Conservation (phyloP, 92 coral and sea anemone genomes). For the Pocillopora meandrina region DNA sequence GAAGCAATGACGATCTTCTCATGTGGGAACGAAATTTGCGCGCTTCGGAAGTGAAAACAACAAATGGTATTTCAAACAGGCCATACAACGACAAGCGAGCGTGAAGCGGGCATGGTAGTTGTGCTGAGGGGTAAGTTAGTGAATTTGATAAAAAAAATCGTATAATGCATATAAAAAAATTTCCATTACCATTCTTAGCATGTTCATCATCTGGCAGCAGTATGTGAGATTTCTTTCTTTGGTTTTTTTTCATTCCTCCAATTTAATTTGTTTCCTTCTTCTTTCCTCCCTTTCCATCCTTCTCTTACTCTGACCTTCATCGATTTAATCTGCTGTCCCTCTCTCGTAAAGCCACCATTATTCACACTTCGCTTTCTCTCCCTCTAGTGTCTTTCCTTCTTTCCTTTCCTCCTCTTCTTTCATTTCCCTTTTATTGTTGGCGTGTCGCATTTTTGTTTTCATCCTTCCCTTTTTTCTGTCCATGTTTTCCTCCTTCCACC, state of each 20-base stretch:
- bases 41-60: constrained; percentile 74
- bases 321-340: too few species aligned
- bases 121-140: constrained; percentile 12
- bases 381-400: neutral
- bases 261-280: neutral
- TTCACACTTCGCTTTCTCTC: too few species aligned
- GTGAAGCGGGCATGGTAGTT: neutral
- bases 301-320: too few species aligned
- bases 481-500: neutral
- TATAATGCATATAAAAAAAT: too few species aligned
- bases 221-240: neutral
- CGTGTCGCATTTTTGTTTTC: too few species aligned
- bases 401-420: neutral
- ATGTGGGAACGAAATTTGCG: constrained; percentile 93
- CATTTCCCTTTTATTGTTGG: neutral
- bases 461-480: neutral
- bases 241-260: neutral
- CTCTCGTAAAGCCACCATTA: neutral
- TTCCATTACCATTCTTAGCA: too few species aligned
- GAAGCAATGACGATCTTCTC: constrained; percentile 71
- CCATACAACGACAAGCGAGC: constrained; percentile 58
- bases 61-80: constrained; percentile 34
- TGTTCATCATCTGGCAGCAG: too few species aligned
- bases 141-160: neutral
- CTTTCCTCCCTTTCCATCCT: neutral